A percentile compares a stretch with the other conserved stretches of the same genome.
Conservation (phyloP, 2,888 invertebrate genomes). For the Ichneumoninae sp. region DNA sequence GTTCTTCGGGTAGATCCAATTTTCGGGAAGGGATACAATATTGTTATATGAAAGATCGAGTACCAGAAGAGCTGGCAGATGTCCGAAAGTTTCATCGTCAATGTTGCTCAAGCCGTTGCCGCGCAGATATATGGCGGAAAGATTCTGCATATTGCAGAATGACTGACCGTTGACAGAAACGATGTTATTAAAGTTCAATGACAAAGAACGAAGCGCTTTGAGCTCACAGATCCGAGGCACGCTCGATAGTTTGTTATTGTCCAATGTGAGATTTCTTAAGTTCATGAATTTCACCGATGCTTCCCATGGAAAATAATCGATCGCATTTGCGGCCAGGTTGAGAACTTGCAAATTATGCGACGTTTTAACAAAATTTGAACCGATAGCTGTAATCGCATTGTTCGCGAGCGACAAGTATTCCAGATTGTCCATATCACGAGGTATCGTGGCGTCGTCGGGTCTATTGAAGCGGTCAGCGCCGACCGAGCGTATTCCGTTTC, state of each 20-base stretch:
- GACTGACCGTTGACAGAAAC: neutral
- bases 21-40: neutral
- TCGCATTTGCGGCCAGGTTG: slow-evolving; percentile 15
- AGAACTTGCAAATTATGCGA: neutral
- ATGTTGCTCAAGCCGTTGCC: slow-evolving; percentile 14
- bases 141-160: slow-evolving; percentile 26
- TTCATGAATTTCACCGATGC: neutral
- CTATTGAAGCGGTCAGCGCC: neutral
- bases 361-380: neutral
- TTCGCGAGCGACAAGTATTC: slow-evolving; percentile 26
- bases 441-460: neutral
- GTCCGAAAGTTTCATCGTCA: slow-evolving; percentile 9
- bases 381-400: neutral
- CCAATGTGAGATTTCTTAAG: slow-evolving; percentile 28
- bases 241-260: neutral
- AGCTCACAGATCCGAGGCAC: slow-evolving; percentile 27
- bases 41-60: slow-evolving; percentile 39
- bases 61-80: slow-evolving; percentile 17
- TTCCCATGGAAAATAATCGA: neutral
- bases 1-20: slow-evolving; percentile 18
- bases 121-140: slow-evolving; percentile 14
- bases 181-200: slow-evolving; percentile 21
- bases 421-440: slow-evolving; percentile 17
- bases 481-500: neutral
- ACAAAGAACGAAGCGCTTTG: slow-evolving; percentile 5